Base-by-base conservation (phyloP, 2,888 invertebrate species). In the Euplexia lucipara region DNA sequence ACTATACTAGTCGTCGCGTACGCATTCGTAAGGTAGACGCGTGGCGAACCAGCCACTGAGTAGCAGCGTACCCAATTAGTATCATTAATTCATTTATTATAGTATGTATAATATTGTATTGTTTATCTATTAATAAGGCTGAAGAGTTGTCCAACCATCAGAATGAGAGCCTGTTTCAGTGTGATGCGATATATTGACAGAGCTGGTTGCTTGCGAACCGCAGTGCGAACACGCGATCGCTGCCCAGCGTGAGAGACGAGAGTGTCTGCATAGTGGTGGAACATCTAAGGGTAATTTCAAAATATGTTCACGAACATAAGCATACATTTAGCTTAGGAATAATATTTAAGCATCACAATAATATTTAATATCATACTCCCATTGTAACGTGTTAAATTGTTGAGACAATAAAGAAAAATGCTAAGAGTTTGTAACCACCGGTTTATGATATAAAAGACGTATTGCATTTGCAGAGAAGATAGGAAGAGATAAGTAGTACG, bases 121-220 rank as follows among this genome's bases (percentile, higher is more conserved):
- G 18, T 69, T 54, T 62, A 47, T 62, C 48, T 61, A 48, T 52
- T 70, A 57, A 71, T 58, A 68, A 79, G 78, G 79, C 77, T 79
- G 71, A 74, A 63, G 42, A 61, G 66, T 64, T 68, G 48, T 59
- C 66, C 56, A 57, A 78, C 65, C 71, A 75, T 60, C 70, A 56
- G 57, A 62, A 69, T 49, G 59, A 64, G 80, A 89, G 92, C 92
- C 93, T 93, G 93, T 93, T 93, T 92, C 93, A 92, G 92, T 92
- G 92, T 81, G 75, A 78, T 82, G 83, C 83, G 75, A 80, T 74
- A 72, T 75, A 65, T 76, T 59, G 69, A 64, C 61, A 63, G 58
- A 71, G 49, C 70, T 67, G 70, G 70, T 63, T 53, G 51, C 37
- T 60, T 58, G 65, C 52, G 62, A 48, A 54, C 42, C 8, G 52